phyloP scores from a whole-genome alignment of 2,113 vertebrate genomes.

The Lota lota region DNA sequence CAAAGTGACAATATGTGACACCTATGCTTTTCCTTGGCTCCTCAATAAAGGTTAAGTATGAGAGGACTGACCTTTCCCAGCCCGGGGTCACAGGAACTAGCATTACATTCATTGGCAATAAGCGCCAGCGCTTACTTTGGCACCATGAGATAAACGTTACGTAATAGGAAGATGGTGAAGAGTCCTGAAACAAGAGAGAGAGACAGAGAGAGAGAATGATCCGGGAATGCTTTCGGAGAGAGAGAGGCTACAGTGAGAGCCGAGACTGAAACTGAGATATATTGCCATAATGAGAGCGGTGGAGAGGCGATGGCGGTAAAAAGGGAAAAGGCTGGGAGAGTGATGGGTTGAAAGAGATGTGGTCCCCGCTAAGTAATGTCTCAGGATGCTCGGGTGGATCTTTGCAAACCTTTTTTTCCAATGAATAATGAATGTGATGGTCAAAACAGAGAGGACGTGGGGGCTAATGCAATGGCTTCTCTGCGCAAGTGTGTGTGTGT shows the following conservation, averaged over 20 bases:
- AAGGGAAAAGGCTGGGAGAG: constrained; percentile 17
- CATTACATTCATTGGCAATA: constrained; percentile 37
- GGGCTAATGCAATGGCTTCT: constrained; percentile 33
- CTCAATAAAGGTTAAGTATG: constrained; percentile 52
- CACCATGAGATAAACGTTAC: not conserved
- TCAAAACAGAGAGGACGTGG: constrained; percentile 39
- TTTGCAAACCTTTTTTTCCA: constrained; percentile 40
- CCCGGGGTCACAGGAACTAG: constrained; percentile 35
- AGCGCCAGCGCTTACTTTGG: constrained; percentile 3
- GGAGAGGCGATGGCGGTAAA: constrained; percentile 20
- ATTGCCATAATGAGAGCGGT: not conserved
- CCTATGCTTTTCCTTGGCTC: constrained; percentile 27
- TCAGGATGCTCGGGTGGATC: constrained; percentile 47
- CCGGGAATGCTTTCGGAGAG: not conserved
- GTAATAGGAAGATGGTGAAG: not conserved
- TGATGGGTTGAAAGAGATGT: constrained; percentile 31
- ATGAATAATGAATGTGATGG: constrained; percentile 61
- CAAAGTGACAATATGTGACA: constrained; percentile 18
- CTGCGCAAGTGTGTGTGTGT: constrained; percentile 4
- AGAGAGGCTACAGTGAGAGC: constrained; percentile 7
- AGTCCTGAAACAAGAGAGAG: constrained; percentile 36
- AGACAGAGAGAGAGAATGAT: not conserved
- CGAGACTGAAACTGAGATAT: constrained; percentile 14
- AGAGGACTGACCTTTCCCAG: constrained; percentile 52
- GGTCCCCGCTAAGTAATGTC: constrained; percentile 38